Base-by-base conservation (phyloP, 1,140 invertebrate species). In the Vanessa tameamea region DNA sequence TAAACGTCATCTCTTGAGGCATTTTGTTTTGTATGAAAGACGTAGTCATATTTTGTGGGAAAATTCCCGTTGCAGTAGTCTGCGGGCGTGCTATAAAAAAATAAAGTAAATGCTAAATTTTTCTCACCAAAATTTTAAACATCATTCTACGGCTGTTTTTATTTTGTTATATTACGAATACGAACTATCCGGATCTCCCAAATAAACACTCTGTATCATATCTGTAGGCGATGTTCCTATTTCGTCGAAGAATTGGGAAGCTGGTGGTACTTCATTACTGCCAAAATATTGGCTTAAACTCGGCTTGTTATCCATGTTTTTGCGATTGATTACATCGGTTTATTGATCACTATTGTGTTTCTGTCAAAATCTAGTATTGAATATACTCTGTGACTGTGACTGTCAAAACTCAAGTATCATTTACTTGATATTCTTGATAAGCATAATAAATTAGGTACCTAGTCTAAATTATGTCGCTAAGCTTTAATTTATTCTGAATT, bases 221-320 rank as follows among this genome's bases (percentile, higher is more conserved):
- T 91, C 89, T 1, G 87, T 84, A 8, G 90, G 87, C 1, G 89
- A 89, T 8, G 88, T 91, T 31, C 87, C 87, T 55, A 93, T 91
- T 85, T 93, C 91, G 64, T 93, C 91, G 61, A 93, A 93, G 72
- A 93, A 93, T 68, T 92, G 90, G 8, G 89, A 89, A 7, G 90
- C 87, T 43, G 89, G 86, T 16, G 91, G 87, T 1, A 86, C 79
- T 73, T 92, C 89, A 8, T 85, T 82, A 55, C 84, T 84, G 48
- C 87, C 88, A 77, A 93, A 93, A 81, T 93, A 93, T 66, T 93
- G 87, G 75, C 92, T 93, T 64, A 93, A 82, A 53, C 87, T 88
- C 13, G 91, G 89, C 80, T 89, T 91, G 71, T 84, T 87, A 79
- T 91, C 90, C 88, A 92, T 82, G 76, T 57, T 82, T 77, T 47